Percentiles rank a stretch among this genome's conserved stretches.
These are phyloP conservation scores for Fragum fragum DNA, from an alignment of 2,888 invertebrate genomes.

Conservation along the genomic window DNA sequence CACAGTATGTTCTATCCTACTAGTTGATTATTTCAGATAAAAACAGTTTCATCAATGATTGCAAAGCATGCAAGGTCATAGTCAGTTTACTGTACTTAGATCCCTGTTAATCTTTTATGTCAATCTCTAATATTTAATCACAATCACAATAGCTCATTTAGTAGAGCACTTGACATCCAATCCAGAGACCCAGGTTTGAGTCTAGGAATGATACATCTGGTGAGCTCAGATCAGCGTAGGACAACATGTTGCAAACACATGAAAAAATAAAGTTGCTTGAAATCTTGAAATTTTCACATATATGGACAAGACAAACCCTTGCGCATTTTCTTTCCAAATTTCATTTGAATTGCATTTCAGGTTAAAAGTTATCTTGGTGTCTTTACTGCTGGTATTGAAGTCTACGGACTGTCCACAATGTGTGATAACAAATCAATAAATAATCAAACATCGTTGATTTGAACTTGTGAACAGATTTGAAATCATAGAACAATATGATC, in stretches of 20 bases:
- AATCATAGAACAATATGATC: neutral
- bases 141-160: no score
- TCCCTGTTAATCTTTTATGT: no score
- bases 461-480: neutral
- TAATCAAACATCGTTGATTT: neutral
- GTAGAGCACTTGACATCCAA: no score
- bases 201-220: no score
- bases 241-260: neutral
- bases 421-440: neutral
- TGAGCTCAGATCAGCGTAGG: constrained; percentile 9
- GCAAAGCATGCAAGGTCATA: no score
- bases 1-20: no score
- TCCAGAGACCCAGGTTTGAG: no score
- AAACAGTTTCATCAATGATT: no score
- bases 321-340: constrained; percentile 1
- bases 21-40: no score
- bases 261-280: neutral
- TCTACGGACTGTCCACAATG: constrained; percentile 8
- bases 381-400: neutral
- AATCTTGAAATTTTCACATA: neutral
- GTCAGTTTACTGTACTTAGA: no score
- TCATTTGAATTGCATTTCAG: neutral
- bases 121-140: no score
- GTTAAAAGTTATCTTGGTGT: neutral
- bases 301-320: neutral